Evolutionary conservation across 2,888 invertebrate species (phyloP).

Genomic region (Heteromurus nitidus): DNA sequence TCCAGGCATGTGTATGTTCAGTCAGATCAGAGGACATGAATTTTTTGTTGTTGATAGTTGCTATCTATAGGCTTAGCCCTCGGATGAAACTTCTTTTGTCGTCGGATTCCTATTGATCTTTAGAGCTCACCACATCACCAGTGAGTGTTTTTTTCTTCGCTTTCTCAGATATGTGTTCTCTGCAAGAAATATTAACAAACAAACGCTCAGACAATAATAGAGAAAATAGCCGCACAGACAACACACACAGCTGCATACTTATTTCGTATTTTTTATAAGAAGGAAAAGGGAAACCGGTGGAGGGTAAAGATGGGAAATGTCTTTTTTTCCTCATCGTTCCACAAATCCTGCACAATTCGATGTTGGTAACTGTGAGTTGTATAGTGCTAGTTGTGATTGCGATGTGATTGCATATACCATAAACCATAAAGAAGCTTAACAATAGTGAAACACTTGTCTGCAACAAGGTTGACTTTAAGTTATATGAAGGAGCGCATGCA

Average conservation of each 20-base stretch:
- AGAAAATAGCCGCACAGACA: not conserved
- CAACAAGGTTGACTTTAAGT: conserved; percentile 14
- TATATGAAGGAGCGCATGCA: not conserved
- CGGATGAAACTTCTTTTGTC: not conserved
- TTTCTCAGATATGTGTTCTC: conserved; percentile 17
- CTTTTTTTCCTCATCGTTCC: conserved; percentile 21
- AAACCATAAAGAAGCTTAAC: conserved; percentile 25
- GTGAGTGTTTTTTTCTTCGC: not conserved
- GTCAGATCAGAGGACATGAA: no score
- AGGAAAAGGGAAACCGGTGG: not conserved
- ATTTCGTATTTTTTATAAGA: not conserved
- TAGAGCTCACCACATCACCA: no score
- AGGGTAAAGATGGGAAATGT: conserved; percentile 16
- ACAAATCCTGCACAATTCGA: conserved; percentile 35
- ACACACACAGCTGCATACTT: not conserved
- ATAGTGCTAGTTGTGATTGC: not conserved
- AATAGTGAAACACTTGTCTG: not conserved
- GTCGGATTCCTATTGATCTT: not conserved
- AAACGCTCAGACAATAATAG: conserved; percentile 14
- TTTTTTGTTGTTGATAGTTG: no score
- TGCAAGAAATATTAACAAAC: conserved; percentile 34
- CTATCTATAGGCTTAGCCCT: no score
- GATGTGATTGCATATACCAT: conserved; percentile 15
- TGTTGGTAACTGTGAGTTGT: conserved; percentile 21
- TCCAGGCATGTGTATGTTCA: no score